Base-by-base conservation (phyloP, 2,888 invertebrate genomes). In the Portevinia maculata region DNA sequence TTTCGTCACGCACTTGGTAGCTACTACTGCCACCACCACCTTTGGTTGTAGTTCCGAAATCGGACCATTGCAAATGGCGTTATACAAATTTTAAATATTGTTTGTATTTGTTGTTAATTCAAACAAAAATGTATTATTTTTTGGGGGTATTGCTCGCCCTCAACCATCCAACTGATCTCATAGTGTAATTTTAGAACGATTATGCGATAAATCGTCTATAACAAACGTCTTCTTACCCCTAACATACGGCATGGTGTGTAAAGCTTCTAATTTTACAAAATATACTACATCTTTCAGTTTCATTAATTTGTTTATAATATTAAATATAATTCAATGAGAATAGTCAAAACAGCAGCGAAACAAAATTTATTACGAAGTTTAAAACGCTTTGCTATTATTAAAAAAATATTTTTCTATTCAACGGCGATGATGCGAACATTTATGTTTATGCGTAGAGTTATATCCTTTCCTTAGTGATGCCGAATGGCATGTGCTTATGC, bases 291-390 rank as follows among this genome's bases (percentile, higher is more conserved):
- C 74, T 70, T 73, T 79, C 34, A 55, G 69, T 74, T 79, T 69
- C 79, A 64, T 74, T 69, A 74, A 79, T 67, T 28, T 79, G 79
- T 79, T 79, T 79, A 74, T 62, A 57, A 74, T 62, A 74, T 74
- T 57, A 69, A 74, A 44, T 39, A 39, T 74, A 74, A 74, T 79
- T 74, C 79, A 74, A 79, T 69, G 57, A 74, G 57, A 60, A 69
- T 67, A 57, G 57, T 50, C 70, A 64, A 78, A 78, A 53, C 17
- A 48, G 62, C 67, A 74, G 50, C 59, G 57, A 46, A 41, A 55
- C 30, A 34, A 74, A 57, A 79, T 70, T 70, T 62, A 69, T 76
- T 60, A 67, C 17, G 15, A 13, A 39, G n/a, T 39, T 39, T 19
- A 9, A 9, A 19, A 44, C 19, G 1, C 19, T 44, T 9, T 9